phyloP scores from a whole-genome alignment of 2,888 invertebrate species.

The Teleiodes luculella region DNA sequence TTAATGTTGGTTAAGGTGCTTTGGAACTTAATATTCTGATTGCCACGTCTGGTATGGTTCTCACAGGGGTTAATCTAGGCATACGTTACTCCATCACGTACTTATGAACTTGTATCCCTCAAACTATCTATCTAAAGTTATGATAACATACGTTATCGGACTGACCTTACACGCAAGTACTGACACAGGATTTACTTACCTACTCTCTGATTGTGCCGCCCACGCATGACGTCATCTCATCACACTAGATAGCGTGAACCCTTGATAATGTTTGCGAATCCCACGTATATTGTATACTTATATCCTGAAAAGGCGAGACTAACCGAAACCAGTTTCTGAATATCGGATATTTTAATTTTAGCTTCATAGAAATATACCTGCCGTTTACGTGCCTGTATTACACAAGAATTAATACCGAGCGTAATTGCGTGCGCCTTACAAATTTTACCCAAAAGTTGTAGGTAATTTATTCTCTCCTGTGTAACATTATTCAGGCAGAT shows the following conservation, averaged over 20 bases:
- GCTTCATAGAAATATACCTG: not conserved
- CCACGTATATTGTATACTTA: not conserved
- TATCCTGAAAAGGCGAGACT: no score
- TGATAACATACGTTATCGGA: no score
- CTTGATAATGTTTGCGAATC: slow-evolving; percentile 6
- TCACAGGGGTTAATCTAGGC: not conserved
- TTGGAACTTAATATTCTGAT: no score
- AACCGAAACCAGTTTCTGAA: no score
- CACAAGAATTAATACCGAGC: not conserved
- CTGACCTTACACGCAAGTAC: no score
- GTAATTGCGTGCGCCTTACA: not conserved
- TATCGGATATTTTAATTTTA: no score
- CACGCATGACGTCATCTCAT: slow-evolving; percentile 31
- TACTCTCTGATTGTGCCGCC: slow-evolving; percentile 13
- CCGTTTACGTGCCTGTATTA: not conserved
- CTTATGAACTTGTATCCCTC: no score
- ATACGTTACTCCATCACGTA: not conserved
- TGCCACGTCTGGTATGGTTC: not conserved
- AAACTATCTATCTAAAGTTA: no score
- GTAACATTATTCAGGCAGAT: not conserved
- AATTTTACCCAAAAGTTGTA: slow-evolving; percentile 1
- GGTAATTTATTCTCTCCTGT: slow-evolving; percentile 1
- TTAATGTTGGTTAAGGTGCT: no score
- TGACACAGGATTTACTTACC: not conserved
- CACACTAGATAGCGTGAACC: slow-evolving; percentile 12